Conservation (phyloP, 2,113 vertebrate genomes). For the Phyllostomus hastatus region DNA sequence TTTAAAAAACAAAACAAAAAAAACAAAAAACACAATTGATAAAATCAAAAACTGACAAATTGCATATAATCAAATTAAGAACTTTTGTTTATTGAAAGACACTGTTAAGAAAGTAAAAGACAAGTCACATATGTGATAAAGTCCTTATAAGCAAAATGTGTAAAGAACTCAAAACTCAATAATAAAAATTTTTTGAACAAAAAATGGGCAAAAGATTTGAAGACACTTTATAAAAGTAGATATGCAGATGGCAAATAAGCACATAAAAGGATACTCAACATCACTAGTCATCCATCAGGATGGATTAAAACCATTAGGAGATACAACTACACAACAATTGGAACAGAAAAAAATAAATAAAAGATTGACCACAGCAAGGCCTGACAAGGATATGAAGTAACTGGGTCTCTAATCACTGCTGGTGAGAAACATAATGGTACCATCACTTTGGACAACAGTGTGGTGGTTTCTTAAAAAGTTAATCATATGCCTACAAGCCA, state of each 20-base stretch:
- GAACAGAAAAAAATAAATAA: not conserved
- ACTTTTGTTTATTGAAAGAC: not conserved
- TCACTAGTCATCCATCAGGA: not conserved
- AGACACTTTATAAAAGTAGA: not conserved
- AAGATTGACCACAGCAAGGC: not conserved
- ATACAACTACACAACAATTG: not conserved
- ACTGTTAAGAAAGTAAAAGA: not conserved
- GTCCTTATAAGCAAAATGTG: not conserved
- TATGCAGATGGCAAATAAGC: not conserved
- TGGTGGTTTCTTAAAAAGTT: not conserved
- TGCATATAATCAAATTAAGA: not conserved
- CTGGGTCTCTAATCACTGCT: not conserved
- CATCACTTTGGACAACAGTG: not conserved
- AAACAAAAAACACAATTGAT: not conserved
- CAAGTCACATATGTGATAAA: not conserved
- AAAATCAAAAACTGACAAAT: not conserved
- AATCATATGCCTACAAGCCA: not conserved
- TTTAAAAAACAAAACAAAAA: too few species aligned
- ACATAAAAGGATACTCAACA: not conserved
- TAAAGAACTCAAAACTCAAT: not conserved
- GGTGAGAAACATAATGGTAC: not conserved
- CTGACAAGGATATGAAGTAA: not conserved
- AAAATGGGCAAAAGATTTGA: not conserved
- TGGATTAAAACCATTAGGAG: not conserved
- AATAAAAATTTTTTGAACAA: not conserved